Base-by-base conservation (phyloP, 2,888 invertebrate species). In the Chloroclystis v-ata region DNA sequence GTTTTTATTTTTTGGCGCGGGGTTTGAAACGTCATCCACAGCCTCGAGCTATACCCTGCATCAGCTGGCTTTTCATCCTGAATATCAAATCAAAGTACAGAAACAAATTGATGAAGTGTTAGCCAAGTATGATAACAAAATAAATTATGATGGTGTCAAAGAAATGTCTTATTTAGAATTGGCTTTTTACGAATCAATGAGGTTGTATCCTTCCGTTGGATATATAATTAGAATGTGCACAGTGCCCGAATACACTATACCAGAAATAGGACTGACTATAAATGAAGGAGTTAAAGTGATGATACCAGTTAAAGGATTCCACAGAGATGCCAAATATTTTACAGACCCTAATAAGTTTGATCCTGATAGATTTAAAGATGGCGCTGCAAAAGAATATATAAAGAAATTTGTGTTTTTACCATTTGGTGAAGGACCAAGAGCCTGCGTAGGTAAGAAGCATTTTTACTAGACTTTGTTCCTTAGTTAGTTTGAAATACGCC, bases 21-120 rank as follows among this genome's bases (percentile, higher is more conserved):
- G 89, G 5, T 89, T 86, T 56, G 89, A 89, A 61, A 89, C 89
- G 1, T 89, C 89, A 0, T 89, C 89, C 0, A 82, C 84, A 1
- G 78, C 86, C 3, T 79, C 89, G 0, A 85, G 87, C 69, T 87
- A 78, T 37, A 75, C 82, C 1, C 65, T 87, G n/a, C 88, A 89
- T 55, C 78, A 83, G 52, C 61, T 89, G 7, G 89, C 89, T 16
- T 81, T 77, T 12, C 68, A 89, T 58, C 81, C 81, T 1, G 81
- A 87, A 2, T 76, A 74, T 25, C 89, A 89, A 57, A 67, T 68
- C 40, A 86, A 75, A 66, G 72, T 79, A 4, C 81, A 82, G 49
- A 60, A 75, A 50, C 87, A 89, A 67, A 72, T 89, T 4, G 87
- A 85, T 44, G 61, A 48, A 42, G 80, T 85, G 2, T 53, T 85